Evolutionary conservation across 1,140 invertebrate species (phyloP).

Genomic region (Atopsyche davidsoni): DNA sequence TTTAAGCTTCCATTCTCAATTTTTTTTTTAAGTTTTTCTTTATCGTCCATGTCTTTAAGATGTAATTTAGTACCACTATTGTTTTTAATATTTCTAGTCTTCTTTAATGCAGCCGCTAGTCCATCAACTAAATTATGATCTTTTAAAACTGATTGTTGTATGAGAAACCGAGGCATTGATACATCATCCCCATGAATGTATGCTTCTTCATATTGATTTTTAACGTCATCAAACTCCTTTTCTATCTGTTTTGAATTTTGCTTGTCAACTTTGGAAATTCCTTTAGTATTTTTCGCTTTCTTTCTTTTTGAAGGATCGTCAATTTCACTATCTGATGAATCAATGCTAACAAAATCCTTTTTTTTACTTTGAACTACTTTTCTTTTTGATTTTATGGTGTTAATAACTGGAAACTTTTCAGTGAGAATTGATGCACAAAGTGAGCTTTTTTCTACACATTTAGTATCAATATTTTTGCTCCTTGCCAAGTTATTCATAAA

Average conservation of each 20-base stretch:
- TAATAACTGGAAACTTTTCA: too few species aligned
- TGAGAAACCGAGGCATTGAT: constrained; percentile 21
- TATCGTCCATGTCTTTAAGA: constrained; percentile 35
- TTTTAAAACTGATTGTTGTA: constrained; percentile 25
- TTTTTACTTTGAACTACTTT: too few species aligned
- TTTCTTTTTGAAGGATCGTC: constrained; percentile 10
- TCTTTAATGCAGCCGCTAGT: constrained; percentile 24
- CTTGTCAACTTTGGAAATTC: constrained; percentile 16
- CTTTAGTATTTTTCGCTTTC: constrained; percentile 25
- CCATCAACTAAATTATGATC: constrained; percentile 27
- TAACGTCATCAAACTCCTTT: constrained; percentile 34
- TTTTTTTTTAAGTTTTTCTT: constrained; percentile 58
- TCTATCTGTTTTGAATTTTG: constrained; percentile 23
- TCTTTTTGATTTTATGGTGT: too few species aligned
- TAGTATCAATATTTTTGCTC: too few species aligned
- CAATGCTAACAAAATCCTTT: too few species aligned
- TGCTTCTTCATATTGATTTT: constrained; percentile 32
- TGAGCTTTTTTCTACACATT: too few species aligned
- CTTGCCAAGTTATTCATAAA: not conserved
- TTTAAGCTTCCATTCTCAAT: constrained; percentile 64
- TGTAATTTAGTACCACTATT: constrained; percentile 22
- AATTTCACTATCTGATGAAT: constrained; percentile 19
- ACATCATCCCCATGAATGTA: constrained; percentile 14
- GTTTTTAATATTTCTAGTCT: constrained; percentile 18
- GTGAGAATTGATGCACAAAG: too few species aligned